phyloP scores from a whole-genome alignment of 2,797 vertebrate species.

The Margarornis squamiger region DNA sequence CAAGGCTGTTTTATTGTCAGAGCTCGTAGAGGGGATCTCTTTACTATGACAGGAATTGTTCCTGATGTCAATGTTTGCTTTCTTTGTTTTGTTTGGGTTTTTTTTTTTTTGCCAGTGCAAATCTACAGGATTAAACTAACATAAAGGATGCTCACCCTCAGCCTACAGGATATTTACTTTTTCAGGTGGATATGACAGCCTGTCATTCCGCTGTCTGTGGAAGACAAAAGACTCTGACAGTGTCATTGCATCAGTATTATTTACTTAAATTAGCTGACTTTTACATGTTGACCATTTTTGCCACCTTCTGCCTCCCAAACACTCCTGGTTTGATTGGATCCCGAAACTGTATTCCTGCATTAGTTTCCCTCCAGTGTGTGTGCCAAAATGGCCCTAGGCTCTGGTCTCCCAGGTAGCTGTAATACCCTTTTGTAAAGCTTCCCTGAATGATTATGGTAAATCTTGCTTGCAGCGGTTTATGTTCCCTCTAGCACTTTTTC shows the following conservation, averaged over 20 bases:
- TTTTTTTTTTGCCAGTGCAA: background rate
- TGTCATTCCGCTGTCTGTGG: background rate
- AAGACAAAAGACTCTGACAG: background rate
- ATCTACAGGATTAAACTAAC: background rate
- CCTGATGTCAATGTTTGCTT: background rate
- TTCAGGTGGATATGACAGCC: background rate
- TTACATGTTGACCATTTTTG: background rate
- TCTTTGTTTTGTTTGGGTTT: background rate
- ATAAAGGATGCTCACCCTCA: background rate
- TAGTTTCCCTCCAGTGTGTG: background rate
- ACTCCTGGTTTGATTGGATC: background rate
- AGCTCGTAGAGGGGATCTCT: background rate
- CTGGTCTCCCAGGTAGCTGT: slow-evolving; percentile 58
- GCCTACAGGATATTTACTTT: background rate
- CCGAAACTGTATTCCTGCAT: background rate
- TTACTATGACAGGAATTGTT: background rate
- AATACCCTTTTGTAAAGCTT: slow-evolving; percentile 61
- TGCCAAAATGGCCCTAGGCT: slow-evolving; percentile 51
- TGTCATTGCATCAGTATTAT: background rate
- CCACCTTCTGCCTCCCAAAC: background rate
- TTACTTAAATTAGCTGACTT: background rate
- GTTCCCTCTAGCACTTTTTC: slow-evolving; percentile 54
- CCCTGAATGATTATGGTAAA: slow-evolving; percentile 69
- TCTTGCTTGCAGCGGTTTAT: slow-evolving; percentile 68
- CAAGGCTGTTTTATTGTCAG: background rate